Percentiles rank a stretch among this genome's conserved stretches.
Evolutionary conservation across 2,113 vertebrate species (phyloP).

Genomic region (Falcunculus frontatus): DNA sequence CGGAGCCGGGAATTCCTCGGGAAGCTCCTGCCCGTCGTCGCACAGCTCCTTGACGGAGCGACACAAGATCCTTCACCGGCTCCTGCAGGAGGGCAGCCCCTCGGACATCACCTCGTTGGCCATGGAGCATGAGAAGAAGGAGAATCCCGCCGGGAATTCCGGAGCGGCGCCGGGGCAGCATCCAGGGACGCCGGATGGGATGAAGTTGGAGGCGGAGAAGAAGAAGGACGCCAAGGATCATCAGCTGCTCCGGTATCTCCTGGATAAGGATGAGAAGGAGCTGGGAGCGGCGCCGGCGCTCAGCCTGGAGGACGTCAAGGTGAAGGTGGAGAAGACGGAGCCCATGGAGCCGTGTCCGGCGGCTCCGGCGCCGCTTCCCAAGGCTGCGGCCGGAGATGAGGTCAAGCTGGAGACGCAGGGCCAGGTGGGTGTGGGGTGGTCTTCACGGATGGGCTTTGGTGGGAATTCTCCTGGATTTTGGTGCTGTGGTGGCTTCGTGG

Average conservation of each 20-base stretch:
- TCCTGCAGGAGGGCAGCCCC: constrained; percentile 92
- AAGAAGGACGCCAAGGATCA: constrained; percentile 90
- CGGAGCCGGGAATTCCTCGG: neutral
- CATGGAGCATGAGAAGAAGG: constrained; percentile 81
- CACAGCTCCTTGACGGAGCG: constrained; percentile 91
- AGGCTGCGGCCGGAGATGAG: constrained; percentile 64
- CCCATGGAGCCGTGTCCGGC: constrained; percentile 68
- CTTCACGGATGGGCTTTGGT: rapidly evolving
- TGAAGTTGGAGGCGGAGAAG: constrained; percentile 61
- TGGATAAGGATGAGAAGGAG: constrained; percentile 92
- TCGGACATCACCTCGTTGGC: constrained; percentile 73
- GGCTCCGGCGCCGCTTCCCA: constrained; percentile 54
- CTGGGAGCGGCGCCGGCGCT: constrained; percentile 82
- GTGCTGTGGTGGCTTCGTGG: neutral
- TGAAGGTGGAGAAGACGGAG: constrained; percentile 86
- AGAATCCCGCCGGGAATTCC: constrained; percentile 12
- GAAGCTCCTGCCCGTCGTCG: constrained; percentile 80
- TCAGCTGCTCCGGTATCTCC: constrained; percentile 89
- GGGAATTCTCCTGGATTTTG: too few relatives aligned
- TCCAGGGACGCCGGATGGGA: constrained; percentile 29
- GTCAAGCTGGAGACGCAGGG: constrained; percentile 69
- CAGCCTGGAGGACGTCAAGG: constrained; percentile 87
- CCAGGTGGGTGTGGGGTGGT: constrained; percentile 56
- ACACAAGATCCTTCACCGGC: constrained; percentile 91
- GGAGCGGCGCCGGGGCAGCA: neutral